Conservation (phyloP, 2,888 invertebrate species). For the Gerris lacustris region DNA sequence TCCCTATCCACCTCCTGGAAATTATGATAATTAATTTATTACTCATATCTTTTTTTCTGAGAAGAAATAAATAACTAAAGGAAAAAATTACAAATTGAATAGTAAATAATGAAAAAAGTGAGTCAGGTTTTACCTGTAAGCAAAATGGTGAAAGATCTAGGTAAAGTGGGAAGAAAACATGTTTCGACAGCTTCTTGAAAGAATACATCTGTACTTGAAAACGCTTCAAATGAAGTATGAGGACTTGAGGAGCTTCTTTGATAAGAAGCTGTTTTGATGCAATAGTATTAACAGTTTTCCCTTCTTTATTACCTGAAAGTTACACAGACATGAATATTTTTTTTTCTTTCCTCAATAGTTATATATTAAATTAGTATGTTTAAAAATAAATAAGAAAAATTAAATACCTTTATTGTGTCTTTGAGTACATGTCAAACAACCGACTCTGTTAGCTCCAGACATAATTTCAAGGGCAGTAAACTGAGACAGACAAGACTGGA, state of each 20-base stretch:
- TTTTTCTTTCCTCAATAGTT: too few relatives aligned
- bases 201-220: slow-evolving; percentile 71
- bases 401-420: slow-evolving; percentile 44
- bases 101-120: neutral
- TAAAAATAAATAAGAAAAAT: neutral
- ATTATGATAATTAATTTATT: neutral
- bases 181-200: slow-evolving; percentile 72
- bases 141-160: slow-evolving; percentile 87
- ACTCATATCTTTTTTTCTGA: too few relatives aligned
- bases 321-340: neutral
- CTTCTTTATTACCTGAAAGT: slow-evolving; percentile 36
- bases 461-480: slow-evolving; percentile 84
- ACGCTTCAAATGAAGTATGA: slow-evolving; percentile 89
- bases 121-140: slow-evolving; percentile 19
- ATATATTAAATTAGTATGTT: too few relatives aligned
- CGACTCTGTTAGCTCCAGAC: slow-evolving; percentile 83
- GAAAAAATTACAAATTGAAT: neutral
- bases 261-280: slow-evolving; percentile 77
- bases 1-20: neutral
- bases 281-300: slow-evolving; percentile 64
- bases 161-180: slow-evolving; percentile 73
- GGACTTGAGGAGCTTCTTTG: slow-evolving; percentile 79
- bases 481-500: slow-evolving; percentile 80
- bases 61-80: neutral
- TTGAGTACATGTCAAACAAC: slow-evolving; percentile 79